Evolutionary conservation across 2,888 invertebrate species (phyloP), one percentile per base, ranked within the genome.

Genomic region (Cataglyphis livida): DNA sequence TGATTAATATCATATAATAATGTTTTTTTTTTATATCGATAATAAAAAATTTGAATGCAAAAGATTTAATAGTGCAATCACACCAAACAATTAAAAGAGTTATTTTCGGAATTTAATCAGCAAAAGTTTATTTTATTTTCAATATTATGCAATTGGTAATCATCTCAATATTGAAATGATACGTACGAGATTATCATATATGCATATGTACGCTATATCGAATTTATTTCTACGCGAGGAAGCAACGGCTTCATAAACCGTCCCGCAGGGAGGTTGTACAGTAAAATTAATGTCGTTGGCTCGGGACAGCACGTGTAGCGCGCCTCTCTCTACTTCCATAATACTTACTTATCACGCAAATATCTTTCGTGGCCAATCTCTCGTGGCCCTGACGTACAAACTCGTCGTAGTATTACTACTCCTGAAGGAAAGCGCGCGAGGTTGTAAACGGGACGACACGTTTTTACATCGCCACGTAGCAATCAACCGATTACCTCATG

Each of bases 281-380:
- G 15, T 38, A 25, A 28, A 76, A 70, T 76, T 76, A 70, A 76
- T 57, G 70, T 21, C 32, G 28, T 15, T 70, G 54, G 28, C 76
- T 57, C 71, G 68, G 28, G 70, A 66, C 18, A 41, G 62, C 44
- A 35, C 35, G 25, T 25, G 54, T 25, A 54, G 70, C 54, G 54
- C 25, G 18, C 48, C 6, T n/a, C 6, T 51, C 48, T 51, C 54
- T n/a, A 21, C 68, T 54, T 54, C 28, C 70, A 76, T 61, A 70
- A 76, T 57, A 57, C 71, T 76, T 70, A 76, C 38, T 70, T 70
- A 71, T 66, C 71, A 35, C 10, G 18, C 78, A 78, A 59, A 78
- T 70, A 78, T 21, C 62, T n/a, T 41, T 59, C 70, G 71, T 10
- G 59, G 12, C 41, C 78, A 71, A 78, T 78, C 71, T 71, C 41